Evolutionary conservation across 2,888 invertebrate species (phyloP).

Genomic region (Cheiracanthium punctorium): DNA sequence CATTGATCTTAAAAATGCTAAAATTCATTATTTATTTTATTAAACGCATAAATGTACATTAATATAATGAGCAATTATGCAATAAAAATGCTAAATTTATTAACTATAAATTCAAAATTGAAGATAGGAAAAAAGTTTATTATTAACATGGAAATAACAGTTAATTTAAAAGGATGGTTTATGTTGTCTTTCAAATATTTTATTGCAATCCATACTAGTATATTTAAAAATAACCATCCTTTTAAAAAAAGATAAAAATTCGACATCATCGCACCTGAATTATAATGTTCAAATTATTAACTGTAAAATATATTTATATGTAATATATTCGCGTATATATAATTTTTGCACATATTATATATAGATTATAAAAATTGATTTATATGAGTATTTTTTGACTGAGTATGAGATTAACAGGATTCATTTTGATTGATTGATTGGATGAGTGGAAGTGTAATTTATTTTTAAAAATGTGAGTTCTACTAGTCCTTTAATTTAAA

Average conservation of each 20-base stretch:
- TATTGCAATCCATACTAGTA: not conserved
- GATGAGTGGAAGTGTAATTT: constrained; percentile 28
- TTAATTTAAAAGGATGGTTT: not conserved
- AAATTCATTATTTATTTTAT: too few relatives aligned
- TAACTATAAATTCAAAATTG: too few relatives aligned
- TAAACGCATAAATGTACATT: too few relatives aligned
- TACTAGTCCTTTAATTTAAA: constrained; percentile 49
- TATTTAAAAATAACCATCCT: too few relatives aligned
- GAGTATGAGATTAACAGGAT: not conserved
- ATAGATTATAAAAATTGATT: constrained; percentile 41
- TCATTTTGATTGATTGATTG: constrained; percentile 7
- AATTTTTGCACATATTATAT: constrained; percentile 27
- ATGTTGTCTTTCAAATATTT: not conserved
- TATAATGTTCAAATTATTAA: constrained; percentile 7
- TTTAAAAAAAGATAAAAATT: too few relatives aligned
- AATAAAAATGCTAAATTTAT: too few relatives aligned
- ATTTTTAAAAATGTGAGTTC: constrained; percentile 39
- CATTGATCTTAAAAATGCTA: too few relatives aligned
- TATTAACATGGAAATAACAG: too few relatives aligned
- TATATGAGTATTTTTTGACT: constrained; percentile 16
- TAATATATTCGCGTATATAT: constrained; percentile 26
- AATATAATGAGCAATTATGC: too few relatives aligned
- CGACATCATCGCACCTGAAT: not conserved
- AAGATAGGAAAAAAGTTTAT: too few relatives aligned
- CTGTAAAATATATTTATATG: constrained; percentile 48